Conservation (phyloP, 2,888 invertebrate species). For the Fragum sueziense region DNA sequence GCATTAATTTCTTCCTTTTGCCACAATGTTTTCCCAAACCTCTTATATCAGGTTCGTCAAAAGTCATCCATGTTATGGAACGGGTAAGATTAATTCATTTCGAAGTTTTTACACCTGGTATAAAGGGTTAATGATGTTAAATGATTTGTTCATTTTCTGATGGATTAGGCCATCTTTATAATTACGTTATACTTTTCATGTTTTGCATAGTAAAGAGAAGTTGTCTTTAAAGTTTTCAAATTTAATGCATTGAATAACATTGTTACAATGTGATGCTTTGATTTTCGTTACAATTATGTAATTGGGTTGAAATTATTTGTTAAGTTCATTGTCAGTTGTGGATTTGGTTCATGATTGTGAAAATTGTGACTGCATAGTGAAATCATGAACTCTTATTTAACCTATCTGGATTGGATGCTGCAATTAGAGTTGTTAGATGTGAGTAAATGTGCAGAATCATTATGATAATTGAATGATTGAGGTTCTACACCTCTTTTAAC, state of each 20-base stretch:
- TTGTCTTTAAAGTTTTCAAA: background rate
- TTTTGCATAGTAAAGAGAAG: background rate
- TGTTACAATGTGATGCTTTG: too few relatives aligned
- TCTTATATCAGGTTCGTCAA: background rate
- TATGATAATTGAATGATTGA: too few relatives aligned
- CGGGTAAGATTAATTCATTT: background rate
- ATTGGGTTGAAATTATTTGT: too few relatives aligned
- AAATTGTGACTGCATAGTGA: background rate
- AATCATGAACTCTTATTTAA: background rate
- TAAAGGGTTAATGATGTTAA: too few relatives aligned
- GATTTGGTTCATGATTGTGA: background rate
- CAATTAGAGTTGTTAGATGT: background rate
- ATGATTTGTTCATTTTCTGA: too few relatives aligned
- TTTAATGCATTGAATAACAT: background rate
- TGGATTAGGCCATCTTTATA: background rate
- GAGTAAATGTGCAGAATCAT: too few relatives aligned
- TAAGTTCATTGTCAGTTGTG: too few relatives aligned
- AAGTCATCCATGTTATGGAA: background rate
- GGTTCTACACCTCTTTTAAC: too few relatives aligned
- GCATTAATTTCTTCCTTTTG: too few relatives aligned
- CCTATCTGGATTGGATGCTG: background rate
- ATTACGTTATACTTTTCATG: background rate
- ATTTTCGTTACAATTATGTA: too few relatives aligned
- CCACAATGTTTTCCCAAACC: background rate
- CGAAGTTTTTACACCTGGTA: too few relatives aligned